Conservation (phyloP, 2,113 vertebrate genomes). For the Brachyistius frenatus region DNA sequence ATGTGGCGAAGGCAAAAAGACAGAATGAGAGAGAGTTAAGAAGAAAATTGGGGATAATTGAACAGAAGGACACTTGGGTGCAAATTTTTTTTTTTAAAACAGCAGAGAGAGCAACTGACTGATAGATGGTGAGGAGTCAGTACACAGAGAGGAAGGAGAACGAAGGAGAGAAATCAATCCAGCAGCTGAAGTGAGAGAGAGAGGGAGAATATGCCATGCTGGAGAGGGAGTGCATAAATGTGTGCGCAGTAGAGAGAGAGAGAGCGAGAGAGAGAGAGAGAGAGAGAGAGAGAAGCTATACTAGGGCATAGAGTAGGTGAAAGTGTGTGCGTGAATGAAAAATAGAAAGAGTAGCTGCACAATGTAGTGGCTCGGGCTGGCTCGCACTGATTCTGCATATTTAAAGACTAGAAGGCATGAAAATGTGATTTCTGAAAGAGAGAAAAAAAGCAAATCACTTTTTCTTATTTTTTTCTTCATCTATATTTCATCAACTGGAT, state of each 20-base stretch:
- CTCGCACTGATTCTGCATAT: constrained; percentile 50
- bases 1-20: constrained; percentile 29
- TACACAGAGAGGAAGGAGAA: constrained; percentile 52
- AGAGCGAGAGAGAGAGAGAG: constrained; percentile 25
- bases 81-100: constrained; percentile 1
- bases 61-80: constrained; percentile 60
- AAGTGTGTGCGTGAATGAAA: constrained; percentile 63
- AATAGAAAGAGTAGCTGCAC: constrained; percentile 64
- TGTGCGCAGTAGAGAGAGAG: constrained; percentile 30
- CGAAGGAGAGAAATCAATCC: constrained; percentile 56
- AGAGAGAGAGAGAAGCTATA: constrained; percentile 41
- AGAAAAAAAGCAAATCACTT: constrained; percentile 46
- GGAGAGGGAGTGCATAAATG: constrained; percentile 22
- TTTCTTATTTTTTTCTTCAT: constrained; percentile 34
- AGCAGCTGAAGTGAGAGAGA: constrained; percentile 45
- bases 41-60: constrained; percentile 62
- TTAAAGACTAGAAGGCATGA: constrained; percentile 53
- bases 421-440: constrained; percentile 58
- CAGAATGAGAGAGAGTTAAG: constrained; percentile 38
- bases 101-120: constrained; percentile 15
- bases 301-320: constrained; percentile 69
- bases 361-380: constrained; percentile 54
- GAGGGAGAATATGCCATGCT: not conserved
- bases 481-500: constrained; percentile 63
- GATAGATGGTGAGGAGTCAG: constrained; percentile 52